These are phyloP conservation scores for Lucilia cuprina DNA, from an alignment of 1,140 invertebrate species.

Conservation along the genomic window DNA sequence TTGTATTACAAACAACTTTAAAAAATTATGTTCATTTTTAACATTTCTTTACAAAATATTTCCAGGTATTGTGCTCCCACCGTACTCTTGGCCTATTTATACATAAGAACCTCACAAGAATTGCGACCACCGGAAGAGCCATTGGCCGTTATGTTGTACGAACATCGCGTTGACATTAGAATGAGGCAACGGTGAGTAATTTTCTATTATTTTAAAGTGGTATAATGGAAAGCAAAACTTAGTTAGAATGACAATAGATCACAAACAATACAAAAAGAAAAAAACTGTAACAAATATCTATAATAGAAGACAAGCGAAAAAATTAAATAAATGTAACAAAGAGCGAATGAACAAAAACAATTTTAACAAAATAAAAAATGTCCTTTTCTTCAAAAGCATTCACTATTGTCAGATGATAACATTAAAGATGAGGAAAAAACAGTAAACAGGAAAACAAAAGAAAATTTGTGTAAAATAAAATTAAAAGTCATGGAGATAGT, in stretches of 20 bases:
- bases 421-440: not conserved
- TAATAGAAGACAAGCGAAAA: not conserved
- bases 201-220: not conserved
- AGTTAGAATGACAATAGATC: not conserved
- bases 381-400: not conserved
- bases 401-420: not conserved
- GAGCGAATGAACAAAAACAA: not conserved
- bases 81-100: conserved; percentile 69
- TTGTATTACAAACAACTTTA: not conserved
- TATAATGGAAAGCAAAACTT: not conserved
- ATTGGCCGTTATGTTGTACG: conserved; percentile 66
- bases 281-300: not conserved
- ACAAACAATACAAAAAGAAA: not conserved
- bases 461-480: not conserved
- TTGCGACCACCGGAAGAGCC: conserved; percentile 67
- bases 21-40: not conserved
- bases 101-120: conserved; percentile 70
- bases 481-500: not conserved
- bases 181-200: conserved; percentile 58
- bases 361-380: not conserved
- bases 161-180: conserved; percentile 61
- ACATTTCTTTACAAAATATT: not conserved
- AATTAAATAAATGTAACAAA: not conserved
- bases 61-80: conserved; percentile 72
- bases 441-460: not conserved